phyloP scores from a whole-genome alignment of 2,888 invertebrate genomes.

The Gasteruption jaculator region DNA sequence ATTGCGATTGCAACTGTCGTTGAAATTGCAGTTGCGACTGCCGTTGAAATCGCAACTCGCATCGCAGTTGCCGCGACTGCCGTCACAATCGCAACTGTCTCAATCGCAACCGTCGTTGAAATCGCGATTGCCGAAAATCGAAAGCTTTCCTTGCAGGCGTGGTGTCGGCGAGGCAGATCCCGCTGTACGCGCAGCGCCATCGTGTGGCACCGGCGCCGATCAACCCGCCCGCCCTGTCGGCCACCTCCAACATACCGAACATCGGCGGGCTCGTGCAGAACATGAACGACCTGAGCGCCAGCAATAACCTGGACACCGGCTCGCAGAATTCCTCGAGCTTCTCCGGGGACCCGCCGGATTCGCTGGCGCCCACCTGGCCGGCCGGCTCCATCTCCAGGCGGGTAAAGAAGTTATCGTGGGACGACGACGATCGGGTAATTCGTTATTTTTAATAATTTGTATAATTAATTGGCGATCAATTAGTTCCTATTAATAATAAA shows the following conservation, averaged over 20 bases:
- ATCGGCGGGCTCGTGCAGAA: slow-evolving; percentile 46
- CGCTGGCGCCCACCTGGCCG: slow-evolving; percentile 59
- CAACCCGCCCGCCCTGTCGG: slow-evolving; percentile 42
- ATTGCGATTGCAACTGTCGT: too few species aligned
- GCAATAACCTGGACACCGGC: slow-evolving; percentile 34
- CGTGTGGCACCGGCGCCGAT: slow-evolving; percentile 44
- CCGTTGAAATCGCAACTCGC: too few species aligned
- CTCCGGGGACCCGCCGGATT: slow-evolving; percentile 44
- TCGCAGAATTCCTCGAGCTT: slow-evolving; percentile 45
- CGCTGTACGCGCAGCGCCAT: slow-evolving; percentile 37
- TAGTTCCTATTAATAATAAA: too few species aligned
- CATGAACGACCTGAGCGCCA: slow-evolving; percentile 47
- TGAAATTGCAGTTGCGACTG: too few species aligned
- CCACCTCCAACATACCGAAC: slow-evolving; percentile 46
- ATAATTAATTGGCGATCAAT: too few species aligned
- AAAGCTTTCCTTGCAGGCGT: slow-evolving; percentile 30
- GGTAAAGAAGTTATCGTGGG: slow-evolving; percentile 78
- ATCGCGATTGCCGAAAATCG: too few species aligned
- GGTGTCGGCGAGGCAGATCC: slow-evolving; percentile 37
- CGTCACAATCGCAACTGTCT: too few species aligned
- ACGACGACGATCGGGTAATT: slow-evolving; percentile 55
- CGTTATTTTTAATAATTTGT: too few species aligned
- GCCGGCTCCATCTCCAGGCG: slow-evolving; percentile 64
- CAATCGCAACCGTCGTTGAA: too few species aligned
- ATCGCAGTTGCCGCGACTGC: too few species aligned